Conservation (phyloP, 2,113 vertebrate genomes). For the Tamias sibiricus region DNA sequence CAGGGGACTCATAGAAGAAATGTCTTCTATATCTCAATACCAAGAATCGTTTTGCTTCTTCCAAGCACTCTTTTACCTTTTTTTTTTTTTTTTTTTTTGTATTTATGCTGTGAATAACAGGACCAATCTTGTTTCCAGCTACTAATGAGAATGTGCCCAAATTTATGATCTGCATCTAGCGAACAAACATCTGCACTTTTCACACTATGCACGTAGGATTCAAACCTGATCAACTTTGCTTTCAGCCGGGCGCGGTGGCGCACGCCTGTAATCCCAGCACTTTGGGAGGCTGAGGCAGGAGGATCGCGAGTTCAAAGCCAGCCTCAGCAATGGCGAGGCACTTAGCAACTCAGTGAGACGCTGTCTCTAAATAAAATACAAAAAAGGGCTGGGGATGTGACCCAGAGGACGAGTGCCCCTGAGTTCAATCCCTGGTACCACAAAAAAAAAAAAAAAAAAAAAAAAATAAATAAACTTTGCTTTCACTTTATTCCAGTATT, state of each 20-base stretch:
- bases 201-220: not conserved
- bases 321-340: too few species aligned
- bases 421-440: too few species aligned
- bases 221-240: not conserved
- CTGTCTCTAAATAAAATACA: too few species aligned
- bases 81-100: not conserved
- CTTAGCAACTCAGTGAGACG: too few species aligned
- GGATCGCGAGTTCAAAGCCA: too few species aligned
- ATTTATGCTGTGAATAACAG: not conserved
- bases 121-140: not conserved
- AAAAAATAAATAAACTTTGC: too few species aligned
- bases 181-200: not conserved
- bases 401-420: too few species aligned
- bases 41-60: slow-evolving; percentile 27
- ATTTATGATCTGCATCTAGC: not conserved
- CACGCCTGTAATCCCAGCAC: too few species aligned
- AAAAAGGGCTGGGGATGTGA: too few species aligned
- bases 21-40: not conserved
- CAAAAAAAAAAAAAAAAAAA: too few species aligned
- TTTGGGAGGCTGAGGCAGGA: too few species aligned
- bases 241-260: too few species aligned
- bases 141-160: not conserved
- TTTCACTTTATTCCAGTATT: not conserved
- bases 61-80: not conserved
- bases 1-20: not conserved